A percentile compares a stretch with the other conserved stretches of the same genome.
phyloP scores from a whole-genome alignment of 2,888 invertebrate species.

The Drosophila buzzatii region DNA sequence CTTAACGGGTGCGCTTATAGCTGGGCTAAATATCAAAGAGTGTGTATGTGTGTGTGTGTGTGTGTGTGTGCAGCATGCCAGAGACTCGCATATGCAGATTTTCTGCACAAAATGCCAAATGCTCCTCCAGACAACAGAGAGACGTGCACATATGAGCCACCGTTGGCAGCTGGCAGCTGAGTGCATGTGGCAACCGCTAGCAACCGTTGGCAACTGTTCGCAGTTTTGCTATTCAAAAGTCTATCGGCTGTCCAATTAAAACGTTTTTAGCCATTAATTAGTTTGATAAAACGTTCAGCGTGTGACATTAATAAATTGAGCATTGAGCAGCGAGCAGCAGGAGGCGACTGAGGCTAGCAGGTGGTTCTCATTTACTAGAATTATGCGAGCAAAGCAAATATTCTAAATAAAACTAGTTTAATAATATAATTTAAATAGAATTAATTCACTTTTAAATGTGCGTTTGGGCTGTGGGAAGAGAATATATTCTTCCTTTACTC shows the following conservation, averaged over 20 bases:
- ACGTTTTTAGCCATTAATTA: conserved; percentile 73
- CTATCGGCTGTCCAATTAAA: conserved; percentile 78
- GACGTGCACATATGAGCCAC: conserved; percentile 49
- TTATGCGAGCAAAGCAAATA: neutral
- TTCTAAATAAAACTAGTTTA: neutral
- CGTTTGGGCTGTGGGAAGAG: neutral
- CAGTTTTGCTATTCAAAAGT: conserved; percentile 69
- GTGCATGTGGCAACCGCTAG: conserved; percentile 12
- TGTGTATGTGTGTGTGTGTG: conserved; percentile 10
- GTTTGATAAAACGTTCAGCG: conserved; percentile 62
- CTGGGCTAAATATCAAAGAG: conserved; percentile 60
- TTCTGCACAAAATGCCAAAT: conserved; percentile 52
- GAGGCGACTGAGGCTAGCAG: neutral
- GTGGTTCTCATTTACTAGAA: conserved; percentile 3
- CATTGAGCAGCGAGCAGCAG: neutral
- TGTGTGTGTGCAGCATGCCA: conserved; percentile 27
- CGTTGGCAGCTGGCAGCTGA: conserved; percentile 5
- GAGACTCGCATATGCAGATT: conserved; percentile 63
- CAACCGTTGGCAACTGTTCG: conserved; percentile 49
- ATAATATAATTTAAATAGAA: neutral
- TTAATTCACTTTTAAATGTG: neutral
- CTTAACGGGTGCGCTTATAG: conserved; percentile 45
- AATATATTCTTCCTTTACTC: no score
- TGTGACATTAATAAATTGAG: conserved; percentile 43
- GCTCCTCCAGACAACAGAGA: conserved; percentile 32